Conservation (phyloP, 2,888 invertebrate genomes). For the Eudasyphora cyanicolor region DNA sequence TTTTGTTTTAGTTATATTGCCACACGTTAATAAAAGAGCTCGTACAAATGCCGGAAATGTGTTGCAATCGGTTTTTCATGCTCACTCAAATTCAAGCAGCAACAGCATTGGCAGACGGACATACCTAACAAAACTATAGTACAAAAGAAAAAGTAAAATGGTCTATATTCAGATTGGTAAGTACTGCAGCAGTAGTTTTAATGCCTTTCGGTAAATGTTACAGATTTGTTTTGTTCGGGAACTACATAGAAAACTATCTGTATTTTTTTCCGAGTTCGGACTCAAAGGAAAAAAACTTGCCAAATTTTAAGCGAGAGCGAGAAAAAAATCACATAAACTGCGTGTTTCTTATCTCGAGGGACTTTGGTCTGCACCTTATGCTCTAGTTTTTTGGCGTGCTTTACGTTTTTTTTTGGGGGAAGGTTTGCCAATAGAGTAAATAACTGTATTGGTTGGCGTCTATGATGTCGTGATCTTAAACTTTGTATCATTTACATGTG, state of each 20-base stretch:
- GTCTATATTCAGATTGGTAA: constrained; percentile 12
- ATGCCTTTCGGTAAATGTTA: constrained; percentile 41
- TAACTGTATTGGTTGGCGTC: too few species aligned
- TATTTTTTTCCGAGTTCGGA: constrained; percentile 27
- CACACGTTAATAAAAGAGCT: constrained; percentile 65
- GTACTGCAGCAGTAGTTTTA: constrained; percentile 39
- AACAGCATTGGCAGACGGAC: constrained; percentile 1
- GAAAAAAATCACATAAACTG: constrained; percentile 47
- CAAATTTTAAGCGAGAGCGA: constrained; percentile 37
- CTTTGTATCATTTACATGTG: neutral
- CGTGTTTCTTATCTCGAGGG: constrained; percentile 43
- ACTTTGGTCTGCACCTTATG: constrained; percentile 51
- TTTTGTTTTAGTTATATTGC: constrained; percentile 57
- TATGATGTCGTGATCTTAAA: constrained; percentile 19
- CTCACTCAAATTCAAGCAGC: constrained; percentile 56
- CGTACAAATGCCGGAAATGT: constrained; percentile 66
- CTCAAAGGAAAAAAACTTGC: constrained; percentile 54
- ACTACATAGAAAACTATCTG: neutral
- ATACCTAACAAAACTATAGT: neutral
- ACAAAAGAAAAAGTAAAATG: constrained; percentile 22
- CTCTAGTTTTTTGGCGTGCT: constrained; percentile 52
- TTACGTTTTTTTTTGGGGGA: neutral
- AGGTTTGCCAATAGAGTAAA: neutral
- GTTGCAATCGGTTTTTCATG: constrained; percentile 63
- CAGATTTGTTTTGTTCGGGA: constrained; percentile 44